Conservation (phyloP, 92 coral and sea anemone species). For the Zoanthus solanderi region DNA sequence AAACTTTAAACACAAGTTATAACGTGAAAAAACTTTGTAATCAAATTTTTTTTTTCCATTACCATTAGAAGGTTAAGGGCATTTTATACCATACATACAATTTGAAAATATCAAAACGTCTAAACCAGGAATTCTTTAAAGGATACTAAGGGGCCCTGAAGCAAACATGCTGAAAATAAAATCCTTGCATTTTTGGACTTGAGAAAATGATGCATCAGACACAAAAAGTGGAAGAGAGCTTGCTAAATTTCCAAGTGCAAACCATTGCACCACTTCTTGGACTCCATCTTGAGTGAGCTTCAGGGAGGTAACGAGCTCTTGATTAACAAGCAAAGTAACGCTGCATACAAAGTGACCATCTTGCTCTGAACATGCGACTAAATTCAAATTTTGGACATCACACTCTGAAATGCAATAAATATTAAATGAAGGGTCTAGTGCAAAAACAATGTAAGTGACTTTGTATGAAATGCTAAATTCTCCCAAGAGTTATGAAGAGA, state of each 20-base stretch:
- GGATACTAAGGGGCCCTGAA: conserved; percentile 81
- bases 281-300: conserved; percentile 45
- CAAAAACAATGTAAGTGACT: too few species aligned
- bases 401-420: conserved; percentile 25
- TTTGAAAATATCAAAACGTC: too few species aligned
- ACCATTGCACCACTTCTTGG: conserved; percentile 62
- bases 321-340: conserved; percentile 66
- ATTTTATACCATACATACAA: too few species aligned
- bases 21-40: too few species aligned
- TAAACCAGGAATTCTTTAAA: conserved; percentile 25
- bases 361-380: conserved; percentile 60
- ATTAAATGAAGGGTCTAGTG: too few species aligned
- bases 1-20: too few species aligned
- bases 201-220: conserved; percentile 57
- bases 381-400: conserved; percentile 35
- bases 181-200: conserved; percentile 54
- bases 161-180: conserved; percentile 74
- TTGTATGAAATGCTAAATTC: too few species aligned
- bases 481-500: too few species aligned
- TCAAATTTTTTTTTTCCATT: too few species aligned
- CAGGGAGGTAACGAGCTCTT: conserved; percentile 53
- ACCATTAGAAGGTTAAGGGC: too few species aligned
- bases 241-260: conserved; percentile 66
- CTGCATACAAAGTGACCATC: conserved; percentile 48
- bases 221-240: conserved; percentile 61